These are phyloP conservation scores for Balanococcus diminutus DNA, from an alignment of 2,888 invertebrate species.

Conservation along the genomic window DNA sequence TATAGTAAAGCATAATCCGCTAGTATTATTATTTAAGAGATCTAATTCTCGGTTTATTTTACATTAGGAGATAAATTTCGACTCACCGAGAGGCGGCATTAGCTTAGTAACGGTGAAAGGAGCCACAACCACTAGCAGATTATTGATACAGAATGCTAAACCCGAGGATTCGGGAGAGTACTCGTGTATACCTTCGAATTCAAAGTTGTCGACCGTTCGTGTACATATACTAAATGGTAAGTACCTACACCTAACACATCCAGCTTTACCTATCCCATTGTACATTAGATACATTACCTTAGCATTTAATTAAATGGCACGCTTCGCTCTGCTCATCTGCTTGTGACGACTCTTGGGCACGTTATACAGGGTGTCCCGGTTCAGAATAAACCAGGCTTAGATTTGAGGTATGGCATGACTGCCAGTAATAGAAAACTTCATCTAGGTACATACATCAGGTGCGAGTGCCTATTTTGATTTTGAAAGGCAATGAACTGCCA, in stretches of 20 bases:
- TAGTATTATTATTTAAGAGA: slow-evolving; percentile 22
- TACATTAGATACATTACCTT: background rate
- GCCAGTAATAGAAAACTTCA: too few relatives aligned
- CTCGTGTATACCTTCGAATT: slow-evolving; percentile 84
- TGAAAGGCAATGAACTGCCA: too few relatives aligned
- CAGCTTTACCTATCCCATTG: background rate
- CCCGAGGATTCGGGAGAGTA: slow-evolving; percentile 81
- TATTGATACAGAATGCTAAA: slow-evolving; percentile 81
- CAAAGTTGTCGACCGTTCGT: slow-evolving; percentile 76
- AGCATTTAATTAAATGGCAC: background rate
- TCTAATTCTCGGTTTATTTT: slow-evolving; percentile 48
- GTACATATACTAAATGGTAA: slow-evolving; percentile 88
- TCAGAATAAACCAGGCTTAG: too few relatives aligned
- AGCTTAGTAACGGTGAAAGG: slow-evolving; percentile 87
- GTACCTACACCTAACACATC: slow-evolving; percentile 58
- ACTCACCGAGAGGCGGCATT: slow-evolving; percentile 86
- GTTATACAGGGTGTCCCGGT: background rate
- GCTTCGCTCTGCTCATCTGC: background rate
- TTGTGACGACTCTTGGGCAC: background rate
- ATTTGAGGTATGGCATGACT: background rate
- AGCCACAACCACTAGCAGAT: slow-evolving; percentile 78
- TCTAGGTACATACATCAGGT: too few relatives aligned
- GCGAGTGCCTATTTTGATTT: too few relatives aligned
- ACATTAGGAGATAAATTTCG: slow-evolving; percentile 83
- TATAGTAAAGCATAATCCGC: background rate